Evolutionary conservation across 1,140 invertebrate genomes (phyloP), one percentile per base, ranked within the genome.

Genomic region (Whitmania pigra): DNA sequence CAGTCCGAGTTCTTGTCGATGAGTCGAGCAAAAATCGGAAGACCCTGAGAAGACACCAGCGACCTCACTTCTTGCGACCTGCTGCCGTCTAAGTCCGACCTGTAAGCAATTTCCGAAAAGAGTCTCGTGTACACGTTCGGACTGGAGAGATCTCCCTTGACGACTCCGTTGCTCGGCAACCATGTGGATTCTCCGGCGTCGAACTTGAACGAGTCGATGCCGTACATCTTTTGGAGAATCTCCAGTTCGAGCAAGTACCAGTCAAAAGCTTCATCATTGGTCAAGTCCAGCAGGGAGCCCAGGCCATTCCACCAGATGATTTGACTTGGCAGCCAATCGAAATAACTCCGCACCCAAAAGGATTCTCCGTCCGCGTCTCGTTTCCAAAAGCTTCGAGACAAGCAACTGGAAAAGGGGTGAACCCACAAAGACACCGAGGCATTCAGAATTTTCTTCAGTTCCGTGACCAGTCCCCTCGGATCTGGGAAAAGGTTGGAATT

Each of bases 161-260:
- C 89, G 86, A 0, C 91, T 90, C 22, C 18, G 17, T 73, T 63
- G 53, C 43, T n/a, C 0, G 92, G 92, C 83, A 94, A 87, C 75
- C 91, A 89, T 67, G 89, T 88, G 0, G 90, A 82, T 81, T 92
- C 90, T 27, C 91, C 92, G 18, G 90, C 92, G 79, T 94, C 92
- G 77, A 93, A 93, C 79, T 94, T 94, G 73, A 92, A 90, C 75
- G 88, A 88, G 77, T 91, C 89, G 53, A 95, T 88, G 0, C 87
- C 88, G 72, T 57, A 84, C 2, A 83, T 80, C 0, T 83, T 78
- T 73, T 87, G 78, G 3, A 94, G 74, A 6, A 78, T 79, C 63
- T 82, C 82, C 0, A 93, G 78, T 63, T 88, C 79, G 2, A 76
- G 76, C 1, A 82, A 81, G 25, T 89, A 88, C 74, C 90, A 85